Base-by-base conservation (phyloP, 2,888 invertebrate species). In the Philonicus albiceps region DNA sequence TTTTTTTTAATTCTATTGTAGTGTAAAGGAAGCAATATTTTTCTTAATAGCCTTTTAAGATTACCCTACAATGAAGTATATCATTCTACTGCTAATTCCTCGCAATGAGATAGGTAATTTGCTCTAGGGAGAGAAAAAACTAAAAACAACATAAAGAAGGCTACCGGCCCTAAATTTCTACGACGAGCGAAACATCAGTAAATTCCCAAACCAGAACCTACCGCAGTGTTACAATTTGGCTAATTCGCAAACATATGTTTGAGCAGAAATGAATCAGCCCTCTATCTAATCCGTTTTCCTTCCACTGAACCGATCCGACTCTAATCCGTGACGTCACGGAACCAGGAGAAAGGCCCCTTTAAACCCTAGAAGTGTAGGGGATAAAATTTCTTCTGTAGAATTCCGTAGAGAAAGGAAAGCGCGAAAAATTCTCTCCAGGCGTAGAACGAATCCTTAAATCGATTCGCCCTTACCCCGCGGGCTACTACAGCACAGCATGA, bases 381-480 rank as follows among this genome's bases (percentile, higher is more conserved):
- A 40, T 7, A 19, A 64, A 73, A 84, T 43, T 84, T 84, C 73
- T 43, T 84, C 43, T 11, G 43, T 43, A 40, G 72, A 13, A n/a
- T 40, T 84, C 43, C 22, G 73, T 49, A 40, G 73, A 13, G 30
- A 75, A 75, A n/a, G 22, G 30, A 37, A 75, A 53, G 85, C 85
- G 53, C 85, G 75, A 85, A 85, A 85, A 31, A 31, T 49, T 43
- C 31, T 53, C 84, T 30, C 73, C 43, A 40, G 22, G 27, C 37
- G 8, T 22, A 37, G 72, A 34, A 72, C 22, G 43, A 84, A 84
- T 40, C 34, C 43, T 84, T 19, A 85, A 85, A 85, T 85, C 85
- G 85, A 85, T 85, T 85, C 85, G 49, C 31, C 73, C 74, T 85
- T 53, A 85, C 40, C 53, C 85, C 53, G 43, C 53, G 19, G 30